Evolutionary conservation across 2,888 invertebrate species (phyloP).

Genomic region (Pseudococcus viburni): DNA sequence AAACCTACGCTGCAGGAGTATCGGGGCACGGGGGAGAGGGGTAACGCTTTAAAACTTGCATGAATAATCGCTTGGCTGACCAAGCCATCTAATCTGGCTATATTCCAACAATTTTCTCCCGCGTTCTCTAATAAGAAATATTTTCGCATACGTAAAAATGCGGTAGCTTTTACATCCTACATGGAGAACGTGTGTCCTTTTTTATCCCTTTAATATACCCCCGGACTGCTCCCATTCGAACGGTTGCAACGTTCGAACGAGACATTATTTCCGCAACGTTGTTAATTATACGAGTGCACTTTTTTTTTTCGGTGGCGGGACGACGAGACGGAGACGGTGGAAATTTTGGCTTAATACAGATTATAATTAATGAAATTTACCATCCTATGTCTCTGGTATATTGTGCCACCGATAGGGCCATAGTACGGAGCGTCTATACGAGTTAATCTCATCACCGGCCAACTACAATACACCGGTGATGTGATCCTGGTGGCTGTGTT

Average conservation of each 20-base stretch:
- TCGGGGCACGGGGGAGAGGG: neutral
- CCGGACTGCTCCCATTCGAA: neutral
- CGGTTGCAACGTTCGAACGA: slow-evolving; percentile 32
- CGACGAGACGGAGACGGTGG: neutral
- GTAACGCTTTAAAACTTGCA: slow-evolving; percentile 43
- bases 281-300: slow-evolving; percentile 42
- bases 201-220: neutral
- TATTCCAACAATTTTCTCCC: slow-evolving; percentile 42
- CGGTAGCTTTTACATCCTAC: neutral
- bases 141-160: slow-evolving; percentile 38
- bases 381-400: neutral
- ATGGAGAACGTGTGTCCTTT: neutral
- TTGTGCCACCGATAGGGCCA: neutral
- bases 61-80: slow-evolving; percentile 62
- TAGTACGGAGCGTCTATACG: neutral
- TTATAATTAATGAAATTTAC: slow-evolving; percentile 51
- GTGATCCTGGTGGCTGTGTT: neutral
- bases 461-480: neutral
- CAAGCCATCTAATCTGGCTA: slow-evolving; percentile 62
- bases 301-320: neutral
- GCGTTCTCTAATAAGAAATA: slow-evolving; percentile 47
- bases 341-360: slow-evolving; percentile 53
- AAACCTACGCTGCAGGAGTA: neutral
- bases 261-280: slow-evolving; percentile 31
- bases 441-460: slow-evolving; percentile 30